Percentiles rank a stretch among this genome's conserved stretches.
Evolutionary conservation across 2,113 vertebrate genomes (phyloP).

Genomic region (Monarcha castaneiventris): DNA sequence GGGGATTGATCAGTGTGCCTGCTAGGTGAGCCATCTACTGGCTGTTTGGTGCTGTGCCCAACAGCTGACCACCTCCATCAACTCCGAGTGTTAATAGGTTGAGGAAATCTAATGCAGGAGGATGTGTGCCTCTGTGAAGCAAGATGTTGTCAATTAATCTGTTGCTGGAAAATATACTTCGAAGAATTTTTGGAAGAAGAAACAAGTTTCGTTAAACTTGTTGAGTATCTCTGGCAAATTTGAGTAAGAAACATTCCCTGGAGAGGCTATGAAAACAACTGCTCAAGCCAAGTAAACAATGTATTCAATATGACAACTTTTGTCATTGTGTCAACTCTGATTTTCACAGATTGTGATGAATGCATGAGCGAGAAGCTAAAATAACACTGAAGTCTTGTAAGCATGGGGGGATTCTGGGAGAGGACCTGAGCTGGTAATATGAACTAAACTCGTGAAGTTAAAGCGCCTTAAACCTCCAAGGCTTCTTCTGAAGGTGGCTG

Average conservation of each 20-base stretch:
- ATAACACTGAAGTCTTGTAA: conserved; percentile 14
- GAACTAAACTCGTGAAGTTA: background rate
- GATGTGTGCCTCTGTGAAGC: background rate
- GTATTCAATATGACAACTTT: conserved; percentile 14
- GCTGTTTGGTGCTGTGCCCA: background rate
- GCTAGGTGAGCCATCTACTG: background rate
- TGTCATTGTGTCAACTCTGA: conserved; percentile 32
- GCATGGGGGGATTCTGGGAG: background rate
- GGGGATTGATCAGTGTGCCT: background rate
- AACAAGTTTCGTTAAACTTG: conserved; percentile 51
- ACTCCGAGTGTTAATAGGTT: background rate
- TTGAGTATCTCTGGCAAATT: conserved; percentile 41
- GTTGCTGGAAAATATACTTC: conserved; percentile 16
- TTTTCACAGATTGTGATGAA: conserved; percentile 36
- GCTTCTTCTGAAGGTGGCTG: background rate
- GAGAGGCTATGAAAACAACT: conserved; percentile 35
- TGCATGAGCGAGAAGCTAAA: background rate
- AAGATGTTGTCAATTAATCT: conserved; percentile 53
- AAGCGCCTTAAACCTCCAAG: background rate
- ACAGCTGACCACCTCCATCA: background rate
- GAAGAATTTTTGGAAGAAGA: conserved; percentile 26
- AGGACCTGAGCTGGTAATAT: background rate
- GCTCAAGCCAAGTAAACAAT: conserved; percentile 39
- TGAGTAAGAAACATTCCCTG: conserved; percentile 38
- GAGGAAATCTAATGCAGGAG: background rate